A percentile compares a stretch with the other conserved stretches of the same genome.
phyloP scores from a whole-genome alignment of 2,888 invertebrate genomes.

The Lepidochrysops patricia region DNA sequence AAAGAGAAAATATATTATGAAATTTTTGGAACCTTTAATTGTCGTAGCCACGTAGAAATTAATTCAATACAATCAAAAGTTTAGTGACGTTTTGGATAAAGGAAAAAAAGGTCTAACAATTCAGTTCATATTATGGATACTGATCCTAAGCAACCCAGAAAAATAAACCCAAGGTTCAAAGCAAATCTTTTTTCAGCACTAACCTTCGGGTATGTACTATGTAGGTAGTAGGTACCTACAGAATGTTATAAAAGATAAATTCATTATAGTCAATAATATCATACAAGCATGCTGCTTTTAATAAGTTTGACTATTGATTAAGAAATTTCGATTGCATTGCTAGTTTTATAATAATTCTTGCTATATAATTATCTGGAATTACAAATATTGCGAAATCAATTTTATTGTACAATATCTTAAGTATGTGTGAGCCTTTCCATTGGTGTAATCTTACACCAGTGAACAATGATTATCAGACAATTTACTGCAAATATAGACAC shows the following conservation, averaged over 20 bases:
- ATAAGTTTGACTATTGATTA: background rate
- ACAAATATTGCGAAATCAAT: background rate
- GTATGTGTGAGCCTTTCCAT: background rate
- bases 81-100: background rate
- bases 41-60: background rate
- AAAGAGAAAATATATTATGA: background rate
- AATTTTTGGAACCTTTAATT: background rate
- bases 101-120: background rate
- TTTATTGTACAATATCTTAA: no score
- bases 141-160: conserved; percentile 51
- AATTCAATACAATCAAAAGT: background rate
- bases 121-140: conserved; percentile 48
- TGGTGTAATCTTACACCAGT: background rate
- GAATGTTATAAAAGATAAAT: background rate
- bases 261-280: background rate
- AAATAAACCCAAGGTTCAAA: conserved; percentile 64
- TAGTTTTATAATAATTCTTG: background rate
- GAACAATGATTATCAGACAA: no score
- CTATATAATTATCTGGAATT: background rate
- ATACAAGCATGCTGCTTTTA: background rate
- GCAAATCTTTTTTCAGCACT: conserved; percentile 69
- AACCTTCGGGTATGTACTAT: conserved; percentile 66
- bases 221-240: background rate
- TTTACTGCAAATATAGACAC: no score
- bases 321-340: conserved; percentile 7